Evolutionary conservation across 1,140 invertebrate genomes (phyloP).

Genomic region (Drosophila hydei): DNA sequence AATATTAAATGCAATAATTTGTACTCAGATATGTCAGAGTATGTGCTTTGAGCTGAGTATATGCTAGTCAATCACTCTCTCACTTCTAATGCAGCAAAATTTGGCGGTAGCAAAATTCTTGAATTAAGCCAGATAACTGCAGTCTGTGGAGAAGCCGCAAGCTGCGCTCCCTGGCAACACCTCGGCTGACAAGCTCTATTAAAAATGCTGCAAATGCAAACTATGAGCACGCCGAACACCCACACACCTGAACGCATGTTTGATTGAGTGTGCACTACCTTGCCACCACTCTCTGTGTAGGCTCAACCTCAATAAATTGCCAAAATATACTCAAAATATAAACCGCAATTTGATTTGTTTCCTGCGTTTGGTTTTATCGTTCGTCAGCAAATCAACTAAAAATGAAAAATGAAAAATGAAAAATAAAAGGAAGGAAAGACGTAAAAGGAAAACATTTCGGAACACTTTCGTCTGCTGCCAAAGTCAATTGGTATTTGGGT

Average conservation of each 20-base stretch:
- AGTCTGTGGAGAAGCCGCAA: constrained; percentile 12
- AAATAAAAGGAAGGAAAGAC: constrained; percentile 24
- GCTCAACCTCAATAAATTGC: constrained; percentile 9
- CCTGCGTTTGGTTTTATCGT: constrained; percentile 35
- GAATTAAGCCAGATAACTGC: constrained; percentile 24
- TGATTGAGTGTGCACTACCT: constrained; percentile 24
- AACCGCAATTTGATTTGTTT: constrained; percentile 49
- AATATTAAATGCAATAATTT: too few species aligned
- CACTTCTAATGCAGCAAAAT: not conserved
- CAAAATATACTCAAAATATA: constrained; percentile 32
- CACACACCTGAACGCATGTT: not conserved
- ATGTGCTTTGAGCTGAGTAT: not conserved
- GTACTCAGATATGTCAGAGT: too few species aligned
- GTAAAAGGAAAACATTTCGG: constrained; percentile 41
- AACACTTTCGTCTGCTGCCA: constrained; percentile 36
- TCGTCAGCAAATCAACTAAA: constrained; percentile 47
- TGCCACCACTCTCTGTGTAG: not conserved
- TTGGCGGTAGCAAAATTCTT: constrained; percentile 15
- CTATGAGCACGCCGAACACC: not conserved
- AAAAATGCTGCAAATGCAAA: constrained; percentile 2
- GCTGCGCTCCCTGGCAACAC: constrained; percentile 12
- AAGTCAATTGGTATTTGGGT: constrained; percentile 64
- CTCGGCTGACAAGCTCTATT: constrained; percentile 9
- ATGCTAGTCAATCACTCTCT: not conserved
- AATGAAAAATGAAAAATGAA: constrained; percentile 51